A percentile compares a stretch with the other conserved stretches of the same genome.
Conservation (phyloP, 2,888 invertebrate species). For the Drosophila sordidula region DNA sequence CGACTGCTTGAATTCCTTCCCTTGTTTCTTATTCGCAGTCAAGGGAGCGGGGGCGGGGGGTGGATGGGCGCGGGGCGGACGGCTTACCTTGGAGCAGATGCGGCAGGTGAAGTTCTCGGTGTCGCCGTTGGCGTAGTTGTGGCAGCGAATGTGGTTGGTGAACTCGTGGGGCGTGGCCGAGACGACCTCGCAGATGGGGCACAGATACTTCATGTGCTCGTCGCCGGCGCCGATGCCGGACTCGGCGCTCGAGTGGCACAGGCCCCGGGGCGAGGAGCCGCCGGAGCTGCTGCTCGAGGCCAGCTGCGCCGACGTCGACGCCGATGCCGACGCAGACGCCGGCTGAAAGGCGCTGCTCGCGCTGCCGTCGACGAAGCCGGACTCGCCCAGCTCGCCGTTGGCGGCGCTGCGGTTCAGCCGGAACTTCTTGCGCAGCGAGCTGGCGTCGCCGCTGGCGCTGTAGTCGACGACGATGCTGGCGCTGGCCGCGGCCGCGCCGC, state of each 20-base stretch:
- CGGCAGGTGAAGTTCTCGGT: constrained; percentile 85
- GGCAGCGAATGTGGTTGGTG: constrained; percentile 89
- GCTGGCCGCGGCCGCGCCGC: constrained; percentile 58
- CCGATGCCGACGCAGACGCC: constrained; percentile 8
- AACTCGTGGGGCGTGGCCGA: constrained; percentile 88
- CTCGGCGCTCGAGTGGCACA: constrained; percentile 64
- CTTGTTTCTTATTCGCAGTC: too few relatives aligned
- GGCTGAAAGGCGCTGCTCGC: constrained; percentile 64
- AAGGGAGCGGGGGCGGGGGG: too few relatives aligned
- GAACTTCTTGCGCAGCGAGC: constrained; percentile 84
- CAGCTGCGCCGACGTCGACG: constrained; percentile 2
- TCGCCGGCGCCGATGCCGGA: constrained; percentile 82
- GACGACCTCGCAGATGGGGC: constrained; percentile 88
- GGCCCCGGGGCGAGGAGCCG: constrained; percentile 79
- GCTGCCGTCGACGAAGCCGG: constrained; percentile 84
- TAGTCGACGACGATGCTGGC: constrained; percentile 76
- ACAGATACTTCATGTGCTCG: constrained; percentile 86
- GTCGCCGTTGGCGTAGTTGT: constrained; percentile 87
- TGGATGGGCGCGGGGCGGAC: too few relatives aligned
- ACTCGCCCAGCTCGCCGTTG: constrained; percentile 70
- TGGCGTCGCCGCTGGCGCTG: constrained; percentile 58
- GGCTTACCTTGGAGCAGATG: constrained; percentile 85
- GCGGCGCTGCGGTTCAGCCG: constrained; percentile 77
- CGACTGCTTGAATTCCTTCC: too few relatives aligned
- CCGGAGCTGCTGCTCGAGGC: constrained; percentile 76